These are phyloP conservation scores for Actinia equina DNA, from an alignment of 64 coral and sea anemone genomes.

Conservation along the genomic window DNA sequence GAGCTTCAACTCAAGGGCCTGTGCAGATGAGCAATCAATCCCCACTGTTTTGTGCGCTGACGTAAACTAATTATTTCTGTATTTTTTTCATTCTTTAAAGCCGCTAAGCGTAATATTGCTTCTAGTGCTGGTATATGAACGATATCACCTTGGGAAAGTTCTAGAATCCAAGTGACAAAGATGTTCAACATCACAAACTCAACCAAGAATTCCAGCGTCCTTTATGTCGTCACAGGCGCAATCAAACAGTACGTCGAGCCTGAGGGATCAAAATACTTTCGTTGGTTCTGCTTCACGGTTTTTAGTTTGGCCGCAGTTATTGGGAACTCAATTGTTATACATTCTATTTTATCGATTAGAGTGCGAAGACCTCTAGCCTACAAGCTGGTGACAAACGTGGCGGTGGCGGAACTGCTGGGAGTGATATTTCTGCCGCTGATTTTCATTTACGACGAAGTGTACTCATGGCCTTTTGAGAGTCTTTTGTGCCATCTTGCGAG, in stretches of 20 bases:
- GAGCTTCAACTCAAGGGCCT: no score
- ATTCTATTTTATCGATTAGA: conserved; percentile 27
- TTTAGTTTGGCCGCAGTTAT: conserved; percentile 30
- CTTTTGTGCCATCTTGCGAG: conserved; percentile 61
- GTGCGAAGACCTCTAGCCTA: conserved; percentile 29
- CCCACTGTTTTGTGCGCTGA: no score
- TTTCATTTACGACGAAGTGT: conserved; percentile 49
- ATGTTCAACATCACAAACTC: neutral
- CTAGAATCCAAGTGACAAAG: neutral
- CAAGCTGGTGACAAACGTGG: conserved; percentile 69
- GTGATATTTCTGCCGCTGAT: conserved; percentile 34
- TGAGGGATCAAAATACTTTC: conserved; percentile 5
- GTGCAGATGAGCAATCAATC: no score
- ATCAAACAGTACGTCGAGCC: neutral
- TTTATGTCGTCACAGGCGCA: neutral
- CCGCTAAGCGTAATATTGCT: neutral
- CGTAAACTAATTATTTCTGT: neutral
- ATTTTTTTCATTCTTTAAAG: no score
- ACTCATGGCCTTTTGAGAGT: conserved; percentile 57
- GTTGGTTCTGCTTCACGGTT: conserved; percentile 7
- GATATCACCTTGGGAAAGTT: neutral
- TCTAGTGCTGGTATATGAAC: neutral
- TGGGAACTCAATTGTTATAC: conserved; percentile 49
- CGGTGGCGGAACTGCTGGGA: conserved; percentile 65
- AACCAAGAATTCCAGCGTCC: neutral